phyloP scores from a whole-genome alignment of 2,888 invertebrate species.

The Chymomyza amoena region DNA sequence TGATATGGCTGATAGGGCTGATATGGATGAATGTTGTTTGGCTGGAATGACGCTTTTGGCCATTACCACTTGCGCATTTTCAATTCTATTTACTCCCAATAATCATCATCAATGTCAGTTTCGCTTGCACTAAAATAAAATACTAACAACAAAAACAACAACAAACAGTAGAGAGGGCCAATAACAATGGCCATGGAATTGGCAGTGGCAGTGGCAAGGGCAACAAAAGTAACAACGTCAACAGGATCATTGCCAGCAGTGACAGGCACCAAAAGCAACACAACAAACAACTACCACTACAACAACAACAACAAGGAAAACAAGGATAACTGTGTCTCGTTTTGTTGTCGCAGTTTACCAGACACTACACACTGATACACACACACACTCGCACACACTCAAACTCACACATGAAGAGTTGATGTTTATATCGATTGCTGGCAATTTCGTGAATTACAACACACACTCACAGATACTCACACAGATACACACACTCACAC shows the following conservation, averaged over 20 bases:
- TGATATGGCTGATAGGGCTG: conserved; percentile 20
- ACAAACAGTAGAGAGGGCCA: conserved; percentile 24
- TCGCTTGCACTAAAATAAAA: conserved; percentile 60
- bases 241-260: conserved; percentile 66
- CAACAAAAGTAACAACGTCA: conserved; percentile 52
- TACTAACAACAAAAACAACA: conserved; percentile 41
- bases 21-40: conserved; percentile 6
- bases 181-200: conserved; percentile 10
- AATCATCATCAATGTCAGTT: conserved; percentile 77
- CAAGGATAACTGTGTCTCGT: conserved; percentile 23
- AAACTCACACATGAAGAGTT: conserved; percentile 54
- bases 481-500: conserved; percentile 4
- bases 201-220: background rate
- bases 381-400: conserved; percentile 32
- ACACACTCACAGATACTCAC: conserved; percentile 26
- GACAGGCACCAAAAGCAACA: conserved; percentile 12
- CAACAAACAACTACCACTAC: conserved; percentile 12
- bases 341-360: conserved; percentile 43
- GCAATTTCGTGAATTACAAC: conserved; percentile 67
- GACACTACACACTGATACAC: conserved; percentile 32
- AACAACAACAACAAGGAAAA: conserved; percentile 7
- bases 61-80: conserved; percentile 50
- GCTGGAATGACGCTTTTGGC: conserved; percentile 24
- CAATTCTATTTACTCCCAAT: conserved; percentile 76
- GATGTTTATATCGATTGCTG: conserved; percentile 71